Conservation (phyloP, 2,113 vertebrate species). For the Scytalopus superciliaris region DNA sequence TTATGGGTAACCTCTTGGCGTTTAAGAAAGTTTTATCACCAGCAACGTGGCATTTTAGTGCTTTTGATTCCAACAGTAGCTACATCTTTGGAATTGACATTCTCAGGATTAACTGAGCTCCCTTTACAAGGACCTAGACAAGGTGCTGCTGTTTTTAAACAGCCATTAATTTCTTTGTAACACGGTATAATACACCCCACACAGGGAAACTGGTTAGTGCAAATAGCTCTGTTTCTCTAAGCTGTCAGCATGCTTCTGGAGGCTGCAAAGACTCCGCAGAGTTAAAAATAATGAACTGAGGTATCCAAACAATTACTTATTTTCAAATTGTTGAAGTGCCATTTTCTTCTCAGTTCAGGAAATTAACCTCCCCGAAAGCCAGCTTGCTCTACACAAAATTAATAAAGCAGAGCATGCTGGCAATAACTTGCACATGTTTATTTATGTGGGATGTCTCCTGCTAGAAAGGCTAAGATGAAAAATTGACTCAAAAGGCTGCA, state of each 20-base stretch:
- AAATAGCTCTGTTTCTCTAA: slow-evolving; percentile 33
- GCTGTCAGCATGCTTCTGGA: slow-evolving; percentile 29
- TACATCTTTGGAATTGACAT: background rate
- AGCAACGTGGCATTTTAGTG: background rate
- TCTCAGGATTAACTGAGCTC: background rate
- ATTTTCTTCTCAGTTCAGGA: slow-evolving; percentile 66
- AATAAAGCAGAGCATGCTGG: slow-evolving; percentile 68
- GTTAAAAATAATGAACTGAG: slow-evolving; percentile 70
- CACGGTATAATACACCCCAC: background rate
- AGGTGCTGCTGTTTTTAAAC: background rate
- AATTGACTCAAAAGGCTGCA: slow-evolving; percentile 58
- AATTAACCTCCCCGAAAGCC: slow-evolving; percentile 68
- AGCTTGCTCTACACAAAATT: slow-evolving; percentile 72
- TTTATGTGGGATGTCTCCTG: slow-evolving; percentile 64
- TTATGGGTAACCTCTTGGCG: background rate
- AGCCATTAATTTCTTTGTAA: background rate
- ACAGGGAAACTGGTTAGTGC: background rate
- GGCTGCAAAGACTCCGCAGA: slow-evolving; percentile 25
- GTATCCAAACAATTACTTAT: slow-evolving; percentile 61
- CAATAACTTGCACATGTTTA: slow-evolving; percentile 68
- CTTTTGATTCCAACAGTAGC: background rate
- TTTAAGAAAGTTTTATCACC: background rate
- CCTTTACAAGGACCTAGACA: background rate
- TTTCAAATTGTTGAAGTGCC: slow-evolving; percentile 69
- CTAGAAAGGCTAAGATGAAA: slow-evolving; percentile 65